Evolutionary conservation across 2,888 invertebrate genomes (phyloP).

Genomic region (Torymus aiolomorphi): DNA sequence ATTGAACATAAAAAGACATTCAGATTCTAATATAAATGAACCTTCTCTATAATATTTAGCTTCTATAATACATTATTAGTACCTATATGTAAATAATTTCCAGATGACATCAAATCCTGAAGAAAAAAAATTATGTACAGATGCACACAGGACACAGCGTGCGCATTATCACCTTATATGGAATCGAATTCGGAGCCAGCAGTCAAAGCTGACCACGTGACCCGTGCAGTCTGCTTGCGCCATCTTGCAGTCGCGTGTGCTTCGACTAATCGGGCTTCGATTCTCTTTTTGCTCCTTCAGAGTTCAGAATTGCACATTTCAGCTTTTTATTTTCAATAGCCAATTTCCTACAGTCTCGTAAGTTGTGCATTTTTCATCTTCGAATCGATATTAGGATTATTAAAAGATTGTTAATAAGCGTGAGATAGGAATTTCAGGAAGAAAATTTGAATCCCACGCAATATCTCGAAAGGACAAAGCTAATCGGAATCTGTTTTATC

Average conservation of each 20-base stretch:
- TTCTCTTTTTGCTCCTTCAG: conserved; percentile 19
- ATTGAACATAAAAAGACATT: too few relatives aligned
- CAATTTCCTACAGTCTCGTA: too few relatives aligned
- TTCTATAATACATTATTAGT: too few relatives aligned
- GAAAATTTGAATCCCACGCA: neutral
- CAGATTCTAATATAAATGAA: too few relatives aligned
- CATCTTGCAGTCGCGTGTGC: conserved; percentile 7
- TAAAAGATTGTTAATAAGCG: too few relatives aligned
- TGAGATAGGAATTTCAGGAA: too few relatives aligned
- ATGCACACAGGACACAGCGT: conserved; percentile 1
- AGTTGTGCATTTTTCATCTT: too few relatives aligned
- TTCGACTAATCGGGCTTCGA: conserved; percentile 37
- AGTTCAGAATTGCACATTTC: conserved; percentile 18
- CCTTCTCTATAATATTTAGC: too few relatives aligned
- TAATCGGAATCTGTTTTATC: conserved; percentile 4
- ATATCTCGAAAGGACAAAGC: neutral
- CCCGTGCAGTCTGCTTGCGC: conserved; percentile 11
- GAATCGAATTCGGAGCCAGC: conserved; percentile 64
- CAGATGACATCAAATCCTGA: too few relatives aligned
- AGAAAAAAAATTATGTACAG: neutral
- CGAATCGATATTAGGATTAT: too few relatives aligned
- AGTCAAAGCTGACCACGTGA: conserved; percentile 53
- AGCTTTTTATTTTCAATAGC: neutral
- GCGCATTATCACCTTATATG: conserved; percentile 65
- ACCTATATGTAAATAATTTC: too few relatives aligned